Conservation (phyloP, 1,140 invertebrate genomes). For the Drosophila quadrilineata region DNA sequence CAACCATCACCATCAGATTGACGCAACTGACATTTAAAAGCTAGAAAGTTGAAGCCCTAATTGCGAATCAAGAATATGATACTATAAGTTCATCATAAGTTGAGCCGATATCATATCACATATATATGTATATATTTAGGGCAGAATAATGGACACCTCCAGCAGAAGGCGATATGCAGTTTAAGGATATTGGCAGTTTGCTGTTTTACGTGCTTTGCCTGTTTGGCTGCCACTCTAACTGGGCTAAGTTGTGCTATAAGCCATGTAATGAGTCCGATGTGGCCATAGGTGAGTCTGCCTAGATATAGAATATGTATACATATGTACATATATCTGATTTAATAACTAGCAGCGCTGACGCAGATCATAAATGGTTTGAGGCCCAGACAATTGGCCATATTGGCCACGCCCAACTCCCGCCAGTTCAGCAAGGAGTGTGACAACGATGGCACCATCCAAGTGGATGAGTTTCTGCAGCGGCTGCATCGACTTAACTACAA, state of each 20-base stretch:
- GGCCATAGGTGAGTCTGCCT: conserved; percentile 34
- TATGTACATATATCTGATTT: not conserved
- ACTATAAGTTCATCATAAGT: no score
- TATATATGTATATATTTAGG: conserved; percentile 45
- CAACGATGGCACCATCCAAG: conserved; percentile 33
- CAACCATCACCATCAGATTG: no score
- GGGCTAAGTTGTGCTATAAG: conserved; percentile 13
- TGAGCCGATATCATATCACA: conserved; percentile 16
- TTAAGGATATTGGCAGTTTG: not conserved
- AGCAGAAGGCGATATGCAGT: conserved; percentile 28
- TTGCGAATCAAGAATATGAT: conserved; percentile 50
- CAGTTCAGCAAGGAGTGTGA: conserved; percentile 19
- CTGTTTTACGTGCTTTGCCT: conserved; percentile 1
- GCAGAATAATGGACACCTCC: no score
- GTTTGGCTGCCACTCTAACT: conserved; percentile 2
- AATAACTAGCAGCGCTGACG: conserved; percentile 69
- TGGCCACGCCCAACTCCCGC: conserved; percentile 28
- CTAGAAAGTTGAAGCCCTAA: conserved; percentile 51
- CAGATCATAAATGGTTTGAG: conserved; percentile 68
- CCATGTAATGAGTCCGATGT: conserved; percentile 51
- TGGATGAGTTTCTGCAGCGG: conserved; percentile 64
- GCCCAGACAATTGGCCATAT: conserved; percentile 53
- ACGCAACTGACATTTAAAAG: conserved; percentile 41
- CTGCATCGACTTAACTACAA: conserved; percentile 64
- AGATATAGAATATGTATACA: not conserved